These are phyloP conservation scores for Cecropterus lyciades DNA, from an alignment of 1,140 invertebrate species.

Conservation along the genomic window DNA sequence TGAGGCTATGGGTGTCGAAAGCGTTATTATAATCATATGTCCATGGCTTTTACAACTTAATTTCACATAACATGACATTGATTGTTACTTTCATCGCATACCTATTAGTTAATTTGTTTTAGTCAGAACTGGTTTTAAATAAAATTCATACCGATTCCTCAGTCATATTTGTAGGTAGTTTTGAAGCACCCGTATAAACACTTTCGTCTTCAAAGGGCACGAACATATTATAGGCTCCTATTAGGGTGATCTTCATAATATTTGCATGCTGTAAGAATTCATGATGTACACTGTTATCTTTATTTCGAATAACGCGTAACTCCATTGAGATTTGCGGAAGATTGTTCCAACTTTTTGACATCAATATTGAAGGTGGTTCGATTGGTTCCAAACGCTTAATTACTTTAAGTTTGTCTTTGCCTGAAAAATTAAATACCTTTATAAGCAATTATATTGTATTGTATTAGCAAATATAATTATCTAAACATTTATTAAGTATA, in stretches of 20 bases:
- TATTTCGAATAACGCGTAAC: constrained; percentile 48
- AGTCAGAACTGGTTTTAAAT: no score
- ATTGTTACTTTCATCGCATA: no score
- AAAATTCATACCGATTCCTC: constrained; percentile 50
- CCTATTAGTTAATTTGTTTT: no score
- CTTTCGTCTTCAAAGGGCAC: constrained; percentile 47
- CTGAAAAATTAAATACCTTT: constrained; percentile 45
- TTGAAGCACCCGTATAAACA: constrained; percentile 59
- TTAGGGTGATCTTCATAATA: constrained; percentile 61
- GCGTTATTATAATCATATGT: no score
- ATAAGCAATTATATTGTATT: neutral
- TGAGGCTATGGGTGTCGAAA: no score
- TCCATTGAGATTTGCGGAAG: constrained; percentile 62
- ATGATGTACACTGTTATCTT: constrained; percentile 52
- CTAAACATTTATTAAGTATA: no score
- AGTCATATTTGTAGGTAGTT: constrained; percentile 46
- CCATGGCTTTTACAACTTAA: no score
- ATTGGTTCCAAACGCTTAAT: constrained; percentile 64
- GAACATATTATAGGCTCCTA: constrained; percentile 65
- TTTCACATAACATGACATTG: no score
- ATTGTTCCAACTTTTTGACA: constrained; percentile 69
- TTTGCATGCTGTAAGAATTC: constrained; percentile 55
- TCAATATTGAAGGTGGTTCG: constrained; percentile 40
- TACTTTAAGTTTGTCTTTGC: constrained; percentile 48
- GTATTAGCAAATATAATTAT: no score